Evolutionary conservation across 2,797 vertebrate genomes (phyloP).

Genomic region (Protosalanx chinensis): DNA sequence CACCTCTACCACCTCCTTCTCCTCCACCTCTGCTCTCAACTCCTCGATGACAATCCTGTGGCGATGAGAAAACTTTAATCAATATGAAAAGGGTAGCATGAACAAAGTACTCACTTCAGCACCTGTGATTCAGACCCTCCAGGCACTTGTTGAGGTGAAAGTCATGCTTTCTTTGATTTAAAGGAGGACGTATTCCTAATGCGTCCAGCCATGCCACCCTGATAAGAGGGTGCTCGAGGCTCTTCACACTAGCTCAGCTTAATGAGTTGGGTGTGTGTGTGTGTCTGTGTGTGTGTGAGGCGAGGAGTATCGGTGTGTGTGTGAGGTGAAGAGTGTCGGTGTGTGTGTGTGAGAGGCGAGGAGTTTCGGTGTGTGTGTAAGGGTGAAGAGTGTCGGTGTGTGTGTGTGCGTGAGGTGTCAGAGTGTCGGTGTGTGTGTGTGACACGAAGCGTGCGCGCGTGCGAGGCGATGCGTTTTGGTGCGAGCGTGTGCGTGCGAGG

Average conservation of each 20-base stretch:
- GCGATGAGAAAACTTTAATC: constrained; percentile 44
- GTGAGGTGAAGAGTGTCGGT: too few relatives aligned
- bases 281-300: too few relatives aligned
- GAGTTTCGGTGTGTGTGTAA: too few relatives aligned
- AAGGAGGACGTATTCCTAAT: constrained; percentile 63
- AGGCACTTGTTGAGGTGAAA: constrained; percentile 38
- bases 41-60: constrained; percentile 30
- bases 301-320: too few relatives aligned
- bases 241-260: constrained; percentile 52
- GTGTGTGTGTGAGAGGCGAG: too few relatives aligned
- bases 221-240: constrained; percentile 25
- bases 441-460: too few relatives aligned
- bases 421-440: too few relatives aligned
- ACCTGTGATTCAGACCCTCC: not conserved
- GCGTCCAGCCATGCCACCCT: constrained; percentile 35
- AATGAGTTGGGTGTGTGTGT: constrained; percentile 49
- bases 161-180: constrained; percentile 52
- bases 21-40: too few relatives aligned
- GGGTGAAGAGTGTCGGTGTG: not conserved
- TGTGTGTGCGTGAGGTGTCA: not conserved
- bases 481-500: too few relatives aligned
- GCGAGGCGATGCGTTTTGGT: too few relatives aligned
- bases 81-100: not conserved
- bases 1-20: not conserved
- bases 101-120: not conserved